Conservation (phyloP, 2,888 invertebrate genomes). For the Heliconius erato region DNA sequence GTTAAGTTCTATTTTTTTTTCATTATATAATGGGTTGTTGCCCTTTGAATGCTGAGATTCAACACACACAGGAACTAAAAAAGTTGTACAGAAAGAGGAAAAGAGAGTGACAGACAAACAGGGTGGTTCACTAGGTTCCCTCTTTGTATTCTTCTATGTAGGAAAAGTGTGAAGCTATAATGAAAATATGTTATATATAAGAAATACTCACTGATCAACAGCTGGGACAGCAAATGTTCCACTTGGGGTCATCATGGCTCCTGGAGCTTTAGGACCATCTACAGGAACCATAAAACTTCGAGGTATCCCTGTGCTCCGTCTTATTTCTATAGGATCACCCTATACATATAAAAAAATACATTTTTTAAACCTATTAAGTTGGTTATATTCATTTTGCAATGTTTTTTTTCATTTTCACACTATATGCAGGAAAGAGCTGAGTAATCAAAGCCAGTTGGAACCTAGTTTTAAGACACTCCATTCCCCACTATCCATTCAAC, state of each 20-base stretch:
- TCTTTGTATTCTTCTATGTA: neutral
- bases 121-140: neutral
- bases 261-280: slow-evolving; percentile 94
- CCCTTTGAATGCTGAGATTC: too few species aligned
- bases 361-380: neutral
- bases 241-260: slow-evolving; percentile 95
- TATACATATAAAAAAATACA: slow-evolving; percentile 47
- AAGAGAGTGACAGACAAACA: too few species aligned
- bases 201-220: slow-evolving; percentile 90
- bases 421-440: neutral
- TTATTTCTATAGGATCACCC: slow-evolving; percentile 91
- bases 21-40: too few species aligned
- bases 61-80: too few species aligned
- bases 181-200: neutral
- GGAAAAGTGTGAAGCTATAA: neutral
- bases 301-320: slow-evolving; percentile 98
- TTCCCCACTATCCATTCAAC: too few species aligned
- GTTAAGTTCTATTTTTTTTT: too few species aligned
- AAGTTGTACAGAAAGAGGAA: too few species aligned
- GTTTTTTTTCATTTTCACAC: neutral
- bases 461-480: too few species aligned
- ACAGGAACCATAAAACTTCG: slow-evolving; percentile 97
- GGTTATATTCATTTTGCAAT: neutral
- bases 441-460: neutral
- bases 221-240: slow-evolving; percentile 95